A percentile compares a stretch with the other conserved stretches of the same genome.
These are phyloP conservation scores for Choreutis nemorana DNA, from an alignment of 2,888 invertebrate species.

Conservation along the genomic window DNA sequence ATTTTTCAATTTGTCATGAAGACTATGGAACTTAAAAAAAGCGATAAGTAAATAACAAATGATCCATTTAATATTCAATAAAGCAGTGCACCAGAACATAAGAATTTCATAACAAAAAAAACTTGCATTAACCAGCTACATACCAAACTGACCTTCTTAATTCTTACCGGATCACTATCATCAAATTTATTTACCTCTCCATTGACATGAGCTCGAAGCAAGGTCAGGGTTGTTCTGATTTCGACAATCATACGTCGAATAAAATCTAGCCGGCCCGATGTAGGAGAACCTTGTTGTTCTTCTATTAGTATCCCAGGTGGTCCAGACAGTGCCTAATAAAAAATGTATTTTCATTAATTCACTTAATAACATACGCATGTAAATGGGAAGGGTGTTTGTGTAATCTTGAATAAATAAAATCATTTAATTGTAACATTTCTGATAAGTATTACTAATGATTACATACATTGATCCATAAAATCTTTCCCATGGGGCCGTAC, in stretches of 20 bases:
- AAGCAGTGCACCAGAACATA: no score
- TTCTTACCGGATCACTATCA: background rate
- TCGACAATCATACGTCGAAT: constrained; percentile 31
- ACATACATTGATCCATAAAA: no score
- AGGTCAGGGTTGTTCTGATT: constrained; percentile 22
- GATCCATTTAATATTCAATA: no score
- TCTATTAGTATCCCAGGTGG: constrained; percentile 19
- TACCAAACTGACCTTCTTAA: background rate
- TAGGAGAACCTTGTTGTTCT: constrained; percentile 28
- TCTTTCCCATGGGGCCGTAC: no score
- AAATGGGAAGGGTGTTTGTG: no score
- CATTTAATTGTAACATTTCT: no score
- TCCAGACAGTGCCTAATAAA: background rate
- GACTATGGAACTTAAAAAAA: no score
- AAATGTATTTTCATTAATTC: background rate
- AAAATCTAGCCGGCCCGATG: constrained; percentile 35
- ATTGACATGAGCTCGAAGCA: constrained; percentile 18
- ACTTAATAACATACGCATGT: no score
- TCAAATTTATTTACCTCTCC: constrained; percentile 16
- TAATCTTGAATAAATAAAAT: no score
- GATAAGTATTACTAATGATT: no score
- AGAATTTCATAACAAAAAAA: background rate
- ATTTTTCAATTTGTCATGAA: no score
- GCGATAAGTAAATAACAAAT: no score
- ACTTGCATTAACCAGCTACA: background rate